A percentile compares a stretch with the other conserved stretches of the same genome.
phyloP scores from a whole-genome alignment of 2,888 invertebrate species.

The Xanthia togata region DNA sequence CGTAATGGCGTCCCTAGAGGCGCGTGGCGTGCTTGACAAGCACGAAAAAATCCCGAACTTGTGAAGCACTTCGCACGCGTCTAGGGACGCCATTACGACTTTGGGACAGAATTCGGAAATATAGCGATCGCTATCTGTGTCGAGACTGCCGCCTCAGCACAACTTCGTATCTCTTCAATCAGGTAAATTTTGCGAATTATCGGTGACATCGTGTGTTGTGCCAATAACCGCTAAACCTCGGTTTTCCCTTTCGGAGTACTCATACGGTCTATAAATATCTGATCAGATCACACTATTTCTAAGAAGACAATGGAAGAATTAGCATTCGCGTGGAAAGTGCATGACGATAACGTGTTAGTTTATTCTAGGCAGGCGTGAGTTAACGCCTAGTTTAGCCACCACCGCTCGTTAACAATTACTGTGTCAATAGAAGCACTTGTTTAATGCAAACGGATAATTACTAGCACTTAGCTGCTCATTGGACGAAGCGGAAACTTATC shows the following conservation, averaged over 20 bases:
- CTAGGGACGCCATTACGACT: no score
- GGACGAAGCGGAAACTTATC: slow-evolving; percentile 48
- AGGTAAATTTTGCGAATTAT: background rate
- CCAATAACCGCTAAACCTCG: background rate
- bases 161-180: slow-evolving; percentile 1
- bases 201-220: no score
- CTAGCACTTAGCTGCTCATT: slow-evolving; percentile 59
- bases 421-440: slow-evolving; percentile 81
- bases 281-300: slow-evolving; percentile 42
- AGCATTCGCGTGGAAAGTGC: slow-evolving; percentile 72
- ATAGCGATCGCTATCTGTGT: no score
- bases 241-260: slow-evolving; percentile 5
- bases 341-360: slow-evolving; percentile 60
- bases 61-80: no score
- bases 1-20: no score
- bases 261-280: slow-evolving; percentile 5
- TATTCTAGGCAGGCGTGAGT: slow-evolving; percentile 67
- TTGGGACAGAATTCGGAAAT: no score
- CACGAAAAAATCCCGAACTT: no score
- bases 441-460: slow-evolving; percentile 74
- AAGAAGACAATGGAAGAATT: slow-evolving; percentile 53
- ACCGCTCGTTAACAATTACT: slow-evolving; percentile 79
- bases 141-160: no score
- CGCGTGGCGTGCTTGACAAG: no score
- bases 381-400: slow-evolving; percentile 69